A percentile compares a stretch with the other conserved stretches of the same genome.
Evolutionary conservation across 2,797 vertebrate species (phyloP).

Genomic region (Zalophus californianus): DNA sequence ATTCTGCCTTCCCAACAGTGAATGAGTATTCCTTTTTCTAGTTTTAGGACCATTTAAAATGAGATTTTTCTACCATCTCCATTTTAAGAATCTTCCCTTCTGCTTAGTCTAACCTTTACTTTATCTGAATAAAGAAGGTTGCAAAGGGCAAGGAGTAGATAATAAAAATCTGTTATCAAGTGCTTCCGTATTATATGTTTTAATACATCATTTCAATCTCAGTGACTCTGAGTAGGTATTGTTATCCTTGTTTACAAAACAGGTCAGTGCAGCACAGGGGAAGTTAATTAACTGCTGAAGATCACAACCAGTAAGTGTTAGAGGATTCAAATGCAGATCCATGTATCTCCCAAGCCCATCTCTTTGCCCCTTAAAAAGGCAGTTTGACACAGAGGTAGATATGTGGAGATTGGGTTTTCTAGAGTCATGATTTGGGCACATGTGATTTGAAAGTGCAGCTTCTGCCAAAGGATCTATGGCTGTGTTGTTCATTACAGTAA

Average conservation of each 20-base stretch:
- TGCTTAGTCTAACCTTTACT: slow-evolving; percentile 28
- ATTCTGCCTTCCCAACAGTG: background rate
- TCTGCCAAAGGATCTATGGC: background rate
- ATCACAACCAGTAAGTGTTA: background rate
- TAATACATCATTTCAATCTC: background rate
- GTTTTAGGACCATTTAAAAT: background rate
- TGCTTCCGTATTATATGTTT: background rate
- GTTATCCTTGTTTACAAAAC: background rate
- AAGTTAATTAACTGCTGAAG: background rate
- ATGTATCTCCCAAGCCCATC: background rate
- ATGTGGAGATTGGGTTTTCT: background rate
- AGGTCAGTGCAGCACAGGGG: background rate
- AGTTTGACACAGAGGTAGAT: background rate
- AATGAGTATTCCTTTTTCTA: background rate
- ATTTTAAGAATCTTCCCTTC: background rate
- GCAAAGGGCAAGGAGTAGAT: background rate
- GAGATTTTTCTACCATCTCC: background rate
- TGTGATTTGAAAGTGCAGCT: background rate
- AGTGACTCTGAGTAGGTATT: background rate
- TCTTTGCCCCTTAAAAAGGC: background rate
- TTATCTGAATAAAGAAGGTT: background rate
- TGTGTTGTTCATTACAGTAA: background rate
- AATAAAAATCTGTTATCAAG: slow-evolving; percentile 18
- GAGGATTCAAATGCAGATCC: background rate
- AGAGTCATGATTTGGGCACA: background rate